phyloP scores from a whole-genome alignment of 2,888 invertebrate genomes.

The Drosophila maculinotata region DNA sequence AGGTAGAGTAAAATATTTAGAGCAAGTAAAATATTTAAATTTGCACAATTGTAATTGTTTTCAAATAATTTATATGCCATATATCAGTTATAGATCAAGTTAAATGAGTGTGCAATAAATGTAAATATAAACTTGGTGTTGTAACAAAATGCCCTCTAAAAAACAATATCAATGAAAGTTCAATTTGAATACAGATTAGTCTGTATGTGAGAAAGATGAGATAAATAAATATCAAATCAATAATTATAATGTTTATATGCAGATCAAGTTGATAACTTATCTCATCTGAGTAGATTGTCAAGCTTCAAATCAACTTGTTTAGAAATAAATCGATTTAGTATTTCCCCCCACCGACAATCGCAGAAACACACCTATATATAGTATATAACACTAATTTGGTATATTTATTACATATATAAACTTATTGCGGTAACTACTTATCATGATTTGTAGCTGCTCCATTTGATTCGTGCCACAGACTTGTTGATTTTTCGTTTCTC shows the following conservation, averaged over 20 bases:
- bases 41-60: too few species aligned
- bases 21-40: too few species aligned
- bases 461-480: not conserved
- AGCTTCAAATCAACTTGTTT: not conserved
- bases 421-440: not conserved
- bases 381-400: not conserved
- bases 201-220: too few species aligned
- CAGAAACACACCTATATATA: not conserved
- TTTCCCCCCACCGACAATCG: not conserved
- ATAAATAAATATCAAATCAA: not conserved
- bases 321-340: not conserved
- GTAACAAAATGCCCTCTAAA: not conserved
- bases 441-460: not conserved
- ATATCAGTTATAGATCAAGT: not conserved
- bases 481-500: not conserved
- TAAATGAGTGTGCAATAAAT: not conserved
- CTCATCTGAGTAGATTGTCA: not conserved
- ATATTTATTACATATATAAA: not conserved
- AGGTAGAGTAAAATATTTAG: too few species aligned
- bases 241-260: not conserved
- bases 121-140: not conserved
- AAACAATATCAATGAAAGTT: not conserved
- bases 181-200: too few species aligned
- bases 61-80: too few species aligned
- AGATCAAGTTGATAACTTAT: not conserved